A percentile compares a stretch with the other conserved stretches of the same genome.
Evolutionary conservation across 2,113 vertebrate species (phyloP).

Genomic region (Poecilia latipinna): DNA sequence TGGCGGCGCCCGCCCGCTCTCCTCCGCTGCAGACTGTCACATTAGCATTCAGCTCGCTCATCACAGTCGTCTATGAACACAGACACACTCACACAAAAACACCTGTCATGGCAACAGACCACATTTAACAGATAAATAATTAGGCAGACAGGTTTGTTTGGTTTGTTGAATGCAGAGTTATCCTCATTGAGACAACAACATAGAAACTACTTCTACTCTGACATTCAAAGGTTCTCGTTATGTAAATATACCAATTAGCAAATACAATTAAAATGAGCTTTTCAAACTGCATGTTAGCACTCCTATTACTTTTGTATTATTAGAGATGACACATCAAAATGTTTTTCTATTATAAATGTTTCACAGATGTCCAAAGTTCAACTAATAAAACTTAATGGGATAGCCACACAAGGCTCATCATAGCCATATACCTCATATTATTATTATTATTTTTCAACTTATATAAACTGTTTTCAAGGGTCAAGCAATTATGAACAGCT

Average conservation of each 20-base stretch:
- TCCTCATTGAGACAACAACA: background rate
- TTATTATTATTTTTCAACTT: too few relatives aligned
- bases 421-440: too few relatives aligned
- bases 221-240: background rate
- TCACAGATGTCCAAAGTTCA: background rate
- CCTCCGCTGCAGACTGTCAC: conserved; percentile 39
- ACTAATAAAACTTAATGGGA: background rate
- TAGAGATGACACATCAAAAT: background rate
- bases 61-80: conserved; percentile 12
- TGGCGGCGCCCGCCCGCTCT: conserved; percentile 17
- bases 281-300: too few relatives aligned
- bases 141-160: conserved; percentile 17
- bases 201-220: background rate
- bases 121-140: conserved; percentile 25
- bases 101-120: conserved; percentile 27
- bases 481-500: too few relatives aligned
- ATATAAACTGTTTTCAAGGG: too few relatives aligned
- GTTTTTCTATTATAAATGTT: background rate
- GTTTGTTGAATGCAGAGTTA: conserved; percentile 3
- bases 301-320: background rate
- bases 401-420: background rate
- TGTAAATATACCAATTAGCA: background rate
- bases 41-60: conserved; percentile 55
- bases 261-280: background rate
- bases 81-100: conserved; percentile 1